phyloP scores from a whole-genome alignment of 2,797 vertebrate genomes.

The Gila robusta region DNA sequence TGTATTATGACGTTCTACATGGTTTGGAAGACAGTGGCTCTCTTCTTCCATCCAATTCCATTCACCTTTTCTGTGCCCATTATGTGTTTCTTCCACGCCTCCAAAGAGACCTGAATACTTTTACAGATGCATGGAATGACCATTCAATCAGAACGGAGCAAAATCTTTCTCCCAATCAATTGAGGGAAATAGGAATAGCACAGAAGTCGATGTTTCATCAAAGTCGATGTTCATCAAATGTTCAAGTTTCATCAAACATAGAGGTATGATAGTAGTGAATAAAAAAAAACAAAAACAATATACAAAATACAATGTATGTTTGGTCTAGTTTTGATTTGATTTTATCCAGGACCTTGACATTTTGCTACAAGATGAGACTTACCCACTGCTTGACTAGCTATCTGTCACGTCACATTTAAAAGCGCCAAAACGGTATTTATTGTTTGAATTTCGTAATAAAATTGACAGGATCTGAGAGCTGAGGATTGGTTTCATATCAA shows the following conservation, averaged over 20 bases:
- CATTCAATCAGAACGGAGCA: not conserved
- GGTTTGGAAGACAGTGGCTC: not conserved
- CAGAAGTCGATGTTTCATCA: not conserved
- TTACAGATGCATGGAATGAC: constrained; percentile 4
- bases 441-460: too few species aligned
- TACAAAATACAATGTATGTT: not conserved
- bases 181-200: not conserved
- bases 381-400: too few species aligned
- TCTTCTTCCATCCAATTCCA: not conserved
- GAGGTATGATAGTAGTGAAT: not conserved
- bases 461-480: too few species aligned
- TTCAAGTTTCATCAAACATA: not conserved
- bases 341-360: not conserved
- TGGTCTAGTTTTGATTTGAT: not conserved
- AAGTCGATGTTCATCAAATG: too few species aligned
- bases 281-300: not conserved
- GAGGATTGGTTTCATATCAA: too few species aligned
- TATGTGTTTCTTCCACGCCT: not conserved
- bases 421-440: too few species aligned
- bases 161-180: not conserved
- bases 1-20: not conserved
- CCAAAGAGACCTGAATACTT: not conserved
- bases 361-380: not conserved
- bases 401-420: too few species aligned
- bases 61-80: constrained; percentile 12